Base-by-base conservation (phyloP, 92 coral and sea anemone species). In the Epizoanthus illoricatus region DNA sequence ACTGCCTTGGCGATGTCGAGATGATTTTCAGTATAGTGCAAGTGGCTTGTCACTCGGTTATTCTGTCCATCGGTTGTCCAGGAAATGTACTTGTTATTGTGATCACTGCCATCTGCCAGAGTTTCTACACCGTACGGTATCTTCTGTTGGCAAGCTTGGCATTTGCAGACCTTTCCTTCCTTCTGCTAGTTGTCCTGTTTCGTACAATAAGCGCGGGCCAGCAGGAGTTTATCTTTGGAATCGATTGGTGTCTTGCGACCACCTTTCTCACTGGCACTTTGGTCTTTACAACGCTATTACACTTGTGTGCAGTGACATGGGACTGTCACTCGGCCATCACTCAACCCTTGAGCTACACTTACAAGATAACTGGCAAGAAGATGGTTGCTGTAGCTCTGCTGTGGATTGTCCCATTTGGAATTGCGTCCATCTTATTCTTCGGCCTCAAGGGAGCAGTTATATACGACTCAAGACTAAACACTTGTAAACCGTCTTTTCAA, bases 301-400 rank as follows among this genome's bases (percentile, higher is more conserved):
- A 17, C 24, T 62, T 62, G 67, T 62, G 67, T 62, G 67, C 67
- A 4, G 67, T 62, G 8, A 62, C 67, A 62, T 62, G 67, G 67
- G 67, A 62, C 24, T 62, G 67, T 62, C 67, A 62, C 67, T 7
- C 10, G 8, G 39, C 67, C 21, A 19, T 62, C 67, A 62, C 67
- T 4, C 21, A 62, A 24, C 67, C 67, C 3, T 62, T 17, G 5
- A 18, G 23, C 5, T 18, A 17, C 67, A 7, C 39, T 16, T 20
- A 15, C 23, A 19, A 17, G 23, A 62, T 62, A 62, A 62, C 67
- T 20, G 10, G 20, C 24, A 62, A 62, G 24, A 62, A 62, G 23
- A 16, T 62, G 23, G 5, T 19, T 17, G 9, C 23, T 19, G 67
- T 62, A 5, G 33, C 33, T 10, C 23, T 62, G 24, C 17, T 62